Conservation (phyloP, 1,140 invertebrate genomes). For the Trichonephila clavata region DNA sequence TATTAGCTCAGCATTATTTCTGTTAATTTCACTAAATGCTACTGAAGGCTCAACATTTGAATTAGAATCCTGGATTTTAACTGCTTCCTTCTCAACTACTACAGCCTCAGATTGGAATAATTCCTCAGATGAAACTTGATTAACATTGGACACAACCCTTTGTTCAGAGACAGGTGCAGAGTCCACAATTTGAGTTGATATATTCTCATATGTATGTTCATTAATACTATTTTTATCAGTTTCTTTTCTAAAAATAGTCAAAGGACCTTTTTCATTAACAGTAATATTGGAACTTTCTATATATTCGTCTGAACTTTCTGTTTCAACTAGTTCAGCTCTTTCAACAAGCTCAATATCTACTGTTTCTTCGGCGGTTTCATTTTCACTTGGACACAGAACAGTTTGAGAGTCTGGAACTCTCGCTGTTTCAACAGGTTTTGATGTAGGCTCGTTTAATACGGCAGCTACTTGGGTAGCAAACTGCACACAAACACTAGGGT, state of each 20-base stretch:
- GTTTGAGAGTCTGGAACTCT: not conserved
- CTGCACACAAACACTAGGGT: not conserved
- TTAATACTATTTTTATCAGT: slow-evolving; percentile 17
- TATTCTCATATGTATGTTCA: not conserved
- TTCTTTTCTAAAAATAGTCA: not conserved
- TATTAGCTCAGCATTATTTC: not conserved
- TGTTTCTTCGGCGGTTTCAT: not conserved
- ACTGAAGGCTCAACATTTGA: not conserved
- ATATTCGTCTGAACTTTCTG: not conserved
- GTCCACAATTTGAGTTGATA: slow-evolving; percentile 8
- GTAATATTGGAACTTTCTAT: not conserved
- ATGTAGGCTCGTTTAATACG: not conserved
- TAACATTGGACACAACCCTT: not conserved
- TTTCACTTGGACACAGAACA: not conserved
- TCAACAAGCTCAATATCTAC: not conserved
- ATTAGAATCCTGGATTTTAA: not conserved
- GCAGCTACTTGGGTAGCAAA: slow-evolving; percentile 41
- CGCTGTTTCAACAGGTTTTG: not conserved
- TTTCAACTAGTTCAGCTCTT: not conserved
- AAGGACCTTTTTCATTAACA: not conserved
- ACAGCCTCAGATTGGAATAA: not conserved
- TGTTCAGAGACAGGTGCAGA: not conserved
- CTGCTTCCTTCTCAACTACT: not conserved
- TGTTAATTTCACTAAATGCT: not conserved
- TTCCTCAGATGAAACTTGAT: not conserved